Evolutionary conservation across 2,797 vertebrate species (phyloP), one percentile per base, ranked within the genome.

Genomic region (Apodemus agrarius): DNA sequence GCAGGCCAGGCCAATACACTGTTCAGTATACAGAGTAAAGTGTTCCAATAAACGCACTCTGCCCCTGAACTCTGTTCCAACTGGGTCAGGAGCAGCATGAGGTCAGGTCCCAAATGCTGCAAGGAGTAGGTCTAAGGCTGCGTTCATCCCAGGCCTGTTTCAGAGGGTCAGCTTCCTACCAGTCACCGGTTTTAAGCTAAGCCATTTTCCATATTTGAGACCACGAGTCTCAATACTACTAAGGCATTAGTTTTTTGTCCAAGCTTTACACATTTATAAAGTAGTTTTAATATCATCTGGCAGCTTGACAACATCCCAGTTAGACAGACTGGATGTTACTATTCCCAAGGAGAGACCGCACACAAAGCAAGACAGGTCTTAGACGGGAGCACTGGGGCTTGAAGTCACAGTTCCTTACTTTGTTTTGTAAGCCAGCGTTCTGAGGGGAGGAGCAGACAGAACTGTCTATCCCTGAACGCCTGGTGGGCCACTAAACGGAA

Each of bases 1-100:
- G 19, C 2, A 57, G 52, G 59, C 29, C 84, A 29, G 61, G 11
- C 46, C 91, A 92, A 83, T 54, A n/a, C 74, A 52, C 82, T 89
- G 24, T 37, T 91, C 94, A 69, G 80, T 65, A 90, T 3, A 85
- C 74, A 93, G 78, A 92, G 49, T 6, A 75, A 96, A 96, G 75
- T 49, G 40, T 93, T 52, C 88, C 12, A 79, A 74, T 90, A 75
- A 95, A 79, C 63, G 43, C 49, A 12, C 52, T 61, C 69, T 37
- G 65, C 13, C 76, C 78, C 31, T 57, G 63, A 93, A 85, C n/a
- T 34, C 75, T 88, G 14, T 91, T 85, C 91, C 86, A 97, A 79
- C 46, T 85, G 37, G 82, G 74, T 69, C 76, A 78, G 83, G n/a
- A 46, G 46, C 13, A 43, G 31, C 13, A 10, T 76, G 59, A 81